Conservation (phyloP, 2,797 vertebrate genomes). For the Lemur catta region DNA sequence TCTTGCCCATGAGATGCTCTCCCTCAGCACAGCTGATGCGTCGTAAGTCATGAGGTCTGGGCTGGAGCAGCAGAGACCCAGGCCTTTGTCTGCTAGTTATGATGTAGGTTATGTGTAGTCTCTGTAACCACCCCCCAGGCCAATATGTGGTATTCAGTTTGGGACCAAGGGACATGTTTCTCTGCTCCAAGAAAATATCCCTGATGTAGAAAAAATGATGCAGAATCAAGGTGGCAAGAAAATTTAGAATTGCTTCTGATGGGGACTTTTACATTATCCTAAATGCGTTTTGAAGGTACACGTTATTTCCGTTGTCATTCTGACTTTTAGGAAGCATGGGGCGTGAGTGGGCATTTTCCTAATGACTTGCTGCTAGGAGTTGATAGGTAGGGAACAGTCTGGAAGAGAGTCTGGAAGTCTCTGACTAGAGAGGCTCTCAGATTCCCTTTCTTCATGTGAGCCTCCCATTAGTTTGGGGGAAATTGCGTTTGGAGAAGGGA, state of each 20-base stretch:
- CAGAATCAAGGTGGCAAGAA: slow-evolving; percentile 4
- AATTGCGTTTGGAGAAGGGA: background rate
- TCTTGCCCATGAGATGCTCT: background rate
- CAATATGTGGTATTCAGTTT: background rate
- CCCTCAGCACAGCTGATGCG: background rate
- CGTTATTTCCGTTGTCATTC: background rate
- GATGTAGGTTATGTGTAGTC: background rate
- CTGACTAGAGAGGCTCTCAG: background rate
- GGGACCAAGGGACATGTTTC: background rate
- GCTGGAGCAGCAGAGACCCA: background rate
- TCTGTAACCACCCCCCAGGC: background rate
- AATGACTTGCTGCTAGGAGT: background rate
- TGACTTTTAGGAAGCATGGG: background rate
- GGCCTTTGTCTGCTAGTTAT: background rate
- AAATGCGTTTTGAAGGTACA: background rate
- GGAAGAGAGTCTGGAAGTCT: background rate
- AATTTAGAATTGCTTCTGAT: background rate
- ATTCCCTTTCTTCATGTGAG: background rate
- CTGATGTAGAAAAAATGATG: background rate
- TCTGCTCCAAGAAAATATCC: background rate
- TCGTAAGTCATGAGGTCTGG: background rate
- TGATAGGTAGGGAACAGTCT: background rate
- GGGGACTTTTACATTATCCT: background rate
- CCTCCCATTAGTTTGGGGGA: background rate
- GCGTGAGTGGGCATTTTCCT: background rate